phyloP scores from a whole-genome alignment of 2,113 vertebrate genomes.

The Balaeniceps rex region DNA sequence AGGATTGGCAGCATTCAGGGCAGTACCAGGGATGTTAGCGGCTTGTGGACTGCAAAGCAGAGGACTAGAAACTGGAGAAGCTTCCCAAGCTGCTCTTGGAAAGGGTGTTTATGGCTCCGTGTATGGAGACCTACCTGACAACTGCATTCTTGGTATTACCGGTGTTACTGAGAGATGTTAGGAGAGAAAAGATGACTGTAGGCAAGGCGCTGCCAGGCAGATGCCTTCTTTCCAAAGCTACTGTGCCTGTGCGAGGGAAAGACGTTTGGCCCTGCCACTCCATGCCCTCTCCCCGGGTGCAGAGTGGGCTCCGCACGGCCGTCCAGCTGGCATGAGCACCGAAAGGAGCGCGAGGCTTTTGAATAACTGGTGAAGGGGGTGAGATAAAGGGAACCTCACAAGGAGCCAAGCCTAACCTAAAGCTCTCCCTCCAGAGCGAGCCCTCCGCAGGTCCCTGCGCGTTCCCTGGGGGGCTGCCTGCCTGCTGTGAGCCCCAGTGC shows the following conservation, averaged over 20 bases:
- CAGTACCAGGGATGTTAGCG: neutral
- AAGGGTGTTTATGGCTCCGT: neutral
- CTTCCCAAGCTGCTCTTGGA: neutral
- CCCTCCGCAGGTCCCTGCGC: neutral
- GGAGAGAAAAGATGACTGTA: neutral
- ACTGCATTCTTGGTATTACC: neutral
- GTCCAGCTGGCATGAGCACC: rapidly evolving
- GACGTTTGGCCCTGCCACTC: neutral
- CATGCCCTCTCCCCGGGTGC: rapidly evolving
- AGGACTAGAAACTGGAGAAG: neutral
- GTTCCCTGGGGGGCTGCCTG: neutral
- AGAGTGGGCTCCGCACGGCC: rapidly evolving
- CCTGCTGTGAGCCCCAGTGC: rapidly evolving
- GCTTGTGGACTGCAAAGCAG: neutral
- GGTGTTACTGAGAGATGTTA: neutral
- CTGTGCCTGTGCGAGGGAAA: neutral
- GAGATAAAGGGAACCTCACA: neutral
- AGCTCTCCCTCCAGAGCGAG: neutral
- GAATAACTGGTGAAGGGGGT: neutral
- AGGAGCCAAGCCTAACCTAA: neutral
- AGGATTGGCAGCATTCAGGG: neutral
- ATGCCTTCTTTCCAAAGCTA: neutral
- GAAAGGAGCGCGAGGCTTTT: neutral
- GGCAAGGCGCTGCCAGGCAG: neutral
- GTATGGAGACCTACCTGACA: neutral